A percentile compares a stretch with the other conserved stretches of the same genome.
Conservation (phyloP, 2,888 invertebrate species). For the Melikaiella ostensackeni region DNA sequence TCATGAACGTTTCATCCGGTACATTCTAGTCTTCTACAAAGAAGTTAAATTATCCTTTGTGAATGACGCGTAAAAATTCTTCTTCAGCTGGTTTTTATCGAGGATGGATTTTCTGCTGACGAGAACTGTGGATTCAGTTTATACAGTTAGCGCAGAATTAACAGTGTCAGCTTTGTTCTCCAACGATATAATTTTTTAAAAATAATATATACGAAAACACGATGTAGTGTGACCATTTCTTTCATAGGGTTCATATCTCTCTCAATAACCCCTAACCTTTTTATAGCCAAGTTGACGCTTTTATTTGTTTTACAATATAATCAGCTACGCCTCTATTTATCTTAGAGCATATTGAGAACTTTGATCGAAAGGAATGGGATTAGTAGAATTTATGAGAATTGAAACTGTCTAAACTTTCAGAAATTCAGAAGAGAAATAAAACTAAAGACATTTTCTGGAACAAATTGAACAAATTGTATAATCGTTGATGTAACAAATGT, state of each 20-base stretch:
- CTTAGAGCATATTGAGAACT: neutral
- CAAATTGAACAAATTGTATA: too few relatives aligned
- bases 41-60: slow-evolving; percentile 9
- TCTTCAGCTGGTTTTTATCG: neutral
- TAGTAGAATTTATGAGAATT: neutral
- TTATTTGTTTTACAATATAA: neutral
- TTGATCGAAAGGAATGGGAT: neutral
- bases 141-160: neutral
- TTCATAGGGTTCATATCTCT: neutral
- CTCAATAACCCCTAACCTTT: neutral
- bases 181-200: too few relatives aligned
- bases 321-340: neutral
- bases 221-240: neutral
- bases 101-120: neutral
- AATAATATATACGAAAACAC: neutral
- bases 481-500: too few relatives aligned
- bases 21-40: neutral
- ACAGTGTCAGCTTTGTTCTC: neutral
- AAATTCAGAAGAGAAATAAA: neutral
- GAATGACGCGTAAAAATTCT: neutral
- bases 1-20: slow-evolving; percentile 5
- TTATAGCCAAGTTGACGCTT: neutral
- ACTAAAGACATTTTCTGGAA: too few relatives aligned
- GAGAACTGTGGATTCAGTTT: neutral
- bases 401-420: neutral